Percentiles rank a stretch among this genome's conserved stretches.
These are phyloP conservation scores for Lycaon pictus DNA, from an alignment of 2,113 vertebrate genomes.

Conservation along the genomic window DNA sequence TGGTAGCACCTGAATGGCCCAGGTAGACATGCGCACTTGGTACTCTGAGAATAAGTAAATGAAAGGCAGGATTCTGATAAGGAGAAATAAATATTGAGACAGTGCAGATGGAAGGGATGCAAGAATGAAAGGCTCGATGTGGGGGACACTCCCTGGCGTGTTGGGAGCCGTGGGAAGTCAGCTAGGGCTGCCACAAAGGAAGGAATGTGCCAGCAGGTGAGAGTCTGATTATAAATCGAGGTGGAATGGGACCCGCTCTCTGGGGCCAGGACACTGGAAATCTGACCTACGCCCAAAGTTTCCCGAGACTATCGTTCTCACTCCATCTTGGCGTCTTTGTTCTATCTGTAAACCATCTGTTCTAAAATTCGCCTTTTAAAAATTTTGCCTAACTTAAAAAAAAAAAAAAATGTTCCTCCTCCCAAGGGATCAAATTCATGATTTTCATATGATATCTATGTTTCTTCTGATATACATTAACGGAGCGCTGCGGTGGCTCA, in stretches of 20 bases:
- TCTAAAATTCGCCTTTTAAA: conserved; percentile 28
- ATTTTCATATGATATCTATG: background rate
- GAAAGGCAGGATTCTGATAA: background rate
- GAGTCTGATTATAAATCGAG: background rate
- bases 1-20: background rate
- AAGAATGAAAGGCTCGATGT: fast-evolving
- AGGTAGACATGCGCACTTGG: background rate
- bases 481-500: background rate
- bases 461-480: background rate
- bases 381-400: background rate
- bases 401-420: background rate
- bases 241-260: background rate
- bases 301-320: background rate
- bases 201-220: fast-evolving
- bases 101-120: too few relatives aligned
- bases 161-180: background rate
- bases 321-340: background rate
- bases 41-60: background rate
- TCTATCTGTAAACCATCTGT: background rate
- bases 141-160: too few relatives aligned
- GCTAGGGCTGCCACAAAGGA: fast-evolving
- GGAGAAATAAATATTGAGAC: background rate
- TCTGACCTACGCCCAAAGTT: background rate
- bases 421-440: background rate
- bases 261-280: background rate